These are phyloP conservation scores for Cirrhinus molitorella DNA, from an alignment of 2,797 vertebrate genomes.

Conservation along the genomic window DNA sequence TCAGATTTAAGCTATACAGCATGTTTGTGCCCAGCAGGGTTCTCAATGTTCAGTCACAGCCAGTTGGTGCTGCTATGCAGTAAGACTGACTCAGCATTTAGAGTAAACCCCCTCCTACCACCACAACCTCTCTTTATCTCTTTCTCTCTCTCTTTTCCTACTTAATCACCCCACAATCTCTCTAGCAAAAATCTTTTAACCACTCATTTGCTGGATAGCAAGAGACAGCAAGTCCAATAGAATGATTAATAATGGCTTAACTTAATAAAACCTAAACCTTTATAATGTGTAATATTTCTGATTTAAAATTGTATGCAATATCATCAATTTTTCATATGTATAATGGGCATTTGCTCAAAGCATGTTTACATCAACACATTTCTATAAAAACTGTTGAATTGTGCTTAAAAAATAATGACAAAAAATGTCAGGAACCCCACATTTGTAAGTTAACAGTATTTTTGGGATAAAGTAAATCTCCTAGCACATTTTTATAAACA, in stretches of 20 bases:
- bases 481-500: no score
- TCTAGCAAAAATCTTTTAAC: constrained; percentile 40
- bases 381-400: not conserved
- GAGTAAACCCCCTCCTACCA: constrained; percentile 55
- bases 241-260: not conserved
- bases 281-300: not conserved
- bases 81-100: constrained; percentile 77
- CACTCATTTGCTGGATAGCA: not conserved
- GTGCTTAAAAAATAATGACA: not conserved
- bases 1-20: constrained; percentile 20
- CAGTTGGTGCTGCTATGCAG: constrained; percentile 73
- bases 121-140: constrained; percentile 45
- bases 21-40: constrained; percentile 31
- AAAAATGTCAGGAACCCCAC: no score
- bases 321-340: not conserved
- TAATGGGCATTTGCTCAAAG: not conserved
- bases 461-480: no score
- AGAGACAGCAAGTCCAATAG: not conserved
- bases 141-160: constrained; percentile 35
- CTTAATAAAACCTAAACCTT: constrained; percentile 17
- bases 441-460: no score
- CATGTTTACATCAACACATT: not conserved
- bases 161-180: constrained; percentile 52
- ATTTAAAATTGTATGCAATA: not conserved
- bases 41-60: constrained; percentile 63